phyloP scores from a whole-genome alignment of 2,888 invertebrate species.

The Drosophila maculinotata region DNA sequence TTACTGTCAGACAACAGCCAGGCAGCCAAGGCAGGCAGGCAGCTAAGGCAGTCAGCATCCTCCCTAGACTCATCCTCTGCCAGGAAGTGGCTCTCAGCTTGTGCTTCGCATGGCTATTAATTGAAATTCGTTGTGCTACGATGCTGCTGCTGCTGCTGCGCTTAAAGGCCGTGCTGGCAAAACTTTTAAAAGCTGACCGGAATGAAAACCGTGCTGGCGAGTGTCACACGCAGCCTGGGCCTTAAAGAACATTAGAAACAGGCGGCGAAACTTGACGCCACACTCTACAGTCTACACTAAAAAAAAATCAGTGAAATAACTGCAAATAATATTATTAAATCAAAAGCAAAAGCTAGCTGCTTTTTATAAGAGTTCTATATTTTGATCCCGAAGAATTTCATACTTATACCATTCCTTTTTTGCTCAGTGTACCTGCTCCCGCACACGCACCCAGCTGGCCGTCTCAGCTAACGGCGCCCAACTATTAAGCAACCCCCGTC shows the following conservation, averaged over 20 bases:
- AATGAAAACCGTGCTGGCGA: constrained; percentile 34
- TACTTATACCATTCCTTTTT: no score
- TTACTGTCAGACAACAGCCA: constrained; percentile 70
- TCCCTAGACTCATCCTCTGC: neutral
- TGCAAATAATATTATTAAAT: no score
- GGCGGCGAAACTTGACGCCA: constrained; percentile 73
- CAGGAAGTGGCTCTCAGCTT: constrained; percentile 54
- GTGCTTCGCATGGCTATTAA: constrained; percentile 69
- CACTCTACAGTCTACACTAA: neutral
- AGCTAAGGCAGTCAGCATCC: constrained; percentile 13
- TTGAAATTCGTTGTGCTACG: constrained; percentile 76
- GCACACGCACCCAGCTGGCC: constrained; percentile 3
- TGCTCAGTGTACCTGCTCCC: constrained; percentile 1
- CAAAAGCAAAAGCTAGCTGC: no score
- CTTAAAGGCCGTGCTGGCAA: constrained; percentile 49
- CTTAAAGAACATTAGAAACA: constrained; percentile 78
- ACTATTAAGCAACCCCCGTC: constrained; percentile 51
- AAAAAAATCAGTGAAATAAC: no score
- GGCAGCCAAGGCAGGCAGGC: constrained; percentile 1
- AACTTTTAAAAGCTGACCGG: constrained; percentile 65
- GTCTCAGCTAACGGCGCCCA: constrained; percentile 44
- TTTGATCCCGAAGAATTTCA: no score
- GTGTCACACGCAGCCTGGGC: constrained; percentile 61
- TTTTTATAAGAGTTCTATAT: no score
- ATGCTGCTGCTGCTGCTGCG: constrained; percentile 24